A percentile compares a stretch with the other conserved stretches of the same genome.
Conservation (phyloP, 2,113 vertebrate genomes). For the Manacus vitellinus region DNA sequence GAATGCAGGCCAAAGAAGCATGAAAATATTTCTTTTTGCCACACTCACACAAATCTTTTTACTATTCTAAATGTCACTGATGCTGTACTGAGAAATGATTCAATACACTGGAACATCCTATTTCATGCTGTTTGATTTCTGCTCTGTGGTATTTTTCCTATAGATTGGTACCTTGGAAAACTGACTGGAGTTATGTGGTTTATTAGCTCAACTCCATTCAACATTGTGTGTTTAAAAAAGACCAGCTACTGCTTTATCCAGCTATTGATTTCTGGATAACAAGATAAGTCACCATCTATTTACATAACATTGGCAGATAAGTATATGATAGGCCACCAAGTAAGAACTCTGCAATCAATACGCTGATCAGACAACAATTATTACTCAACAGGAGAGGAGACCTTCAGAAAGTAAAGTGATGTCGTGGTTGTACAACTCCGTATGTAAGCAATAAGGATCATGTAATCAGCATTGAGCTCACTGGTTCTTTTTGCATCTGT, state of each 20-base stretch:
- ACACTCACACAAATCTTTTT: neutral
- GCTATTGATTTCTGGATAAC: neutral
- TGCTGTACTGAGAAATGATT: neutral
- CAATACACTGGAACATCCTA: conserved; percentile 16
- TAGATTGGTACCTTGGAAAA: neutral
- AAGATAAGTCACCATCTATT: neutral
- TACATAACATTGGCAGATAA: neutral
- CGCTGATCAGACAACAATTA: neutral
- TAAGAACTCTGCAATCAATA: neutral
- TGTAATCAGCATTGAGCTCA: neutral
- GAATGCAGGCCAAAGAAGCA: neutral
- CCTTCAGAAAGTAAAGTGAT: neutral
- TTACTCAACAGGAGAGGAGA: neutral
- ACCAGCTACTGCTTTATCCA: neutral
- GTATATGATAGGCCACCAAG: neutral
- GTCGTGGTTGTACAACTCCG: neutral
- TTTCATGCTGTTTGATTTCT: conserved; percentile 37
- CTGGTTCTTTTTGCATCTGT: neutral
- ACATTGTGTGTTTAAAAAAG: neutral
- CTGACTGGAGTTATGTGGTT: neutral
- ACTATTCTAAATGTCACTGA: conserved; percentile 1
- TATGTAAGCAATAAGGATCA: neutral
- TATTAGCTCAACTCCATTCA: neutral
- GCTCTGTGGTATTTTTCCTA: neutral
- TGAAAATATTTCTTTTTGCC: neutral